Conservation (phyloP, 2,888 invertebrate genomes). For the Acanthoscelides obtectus region DNA sequence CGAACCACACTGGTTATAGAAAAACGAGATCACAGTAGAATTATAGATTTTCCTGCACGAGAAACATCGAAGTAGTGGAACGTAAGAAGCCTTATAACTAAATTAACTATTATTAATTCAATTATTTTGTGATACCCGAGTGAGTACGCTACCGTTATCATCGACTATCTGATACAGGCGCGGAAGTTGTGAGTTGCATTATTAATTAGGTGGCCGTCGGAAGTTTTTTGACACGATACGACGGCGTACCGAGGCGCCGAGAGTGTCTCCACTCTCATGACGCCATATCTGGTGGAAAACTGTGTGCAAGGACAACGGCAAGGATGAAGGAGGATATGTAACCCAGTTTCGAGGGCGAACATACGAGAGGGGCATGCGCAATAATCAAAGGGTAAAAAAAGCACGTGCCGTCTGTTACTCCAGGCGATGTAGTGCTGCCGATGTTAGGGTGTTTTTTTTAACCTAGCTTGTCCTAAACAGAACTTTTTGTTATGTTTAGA, state of each 20-base stretch:
- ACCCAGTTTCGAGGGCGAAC: background rate
- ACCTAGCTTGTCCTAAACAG: too few species aligned
- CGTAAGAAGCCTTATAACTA: background rate
- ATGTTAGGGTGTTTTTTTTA: too few species aligned
- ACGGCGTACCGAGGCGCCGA: background rate
- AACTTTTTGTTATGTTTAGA: too few species aligned
- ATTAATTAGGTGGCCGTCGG: background rate
- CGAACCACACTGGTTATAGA: background rate
- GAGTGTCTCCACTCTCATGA: background rate
- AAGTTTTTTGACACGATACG: background rate
- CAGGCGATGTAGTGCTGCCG: background rate
- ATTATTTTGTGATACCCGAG: background rate
- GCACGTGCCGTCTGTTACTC: background rate
- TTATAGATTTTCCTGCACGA: background rate
- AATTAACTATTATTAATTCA: background rate
- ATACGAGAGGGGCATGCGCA: background rate
- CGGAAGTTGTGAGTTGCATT: background rate
- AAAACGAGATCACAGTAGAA: background rate
- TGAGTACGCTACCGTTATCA: background rate
- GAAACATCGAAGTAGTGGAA: background rate
- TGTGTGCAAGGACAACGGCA: background rate
- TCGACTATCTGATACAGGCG: background rate
- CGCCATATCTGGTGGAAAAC: background rate
- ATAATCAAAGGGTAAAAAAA: background rate
- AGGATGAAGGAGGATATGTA: background rate